phyloP scores from a whole-genome alignment of 2,113 vertebrate species.

The Thunnus thynnus region DNA sequence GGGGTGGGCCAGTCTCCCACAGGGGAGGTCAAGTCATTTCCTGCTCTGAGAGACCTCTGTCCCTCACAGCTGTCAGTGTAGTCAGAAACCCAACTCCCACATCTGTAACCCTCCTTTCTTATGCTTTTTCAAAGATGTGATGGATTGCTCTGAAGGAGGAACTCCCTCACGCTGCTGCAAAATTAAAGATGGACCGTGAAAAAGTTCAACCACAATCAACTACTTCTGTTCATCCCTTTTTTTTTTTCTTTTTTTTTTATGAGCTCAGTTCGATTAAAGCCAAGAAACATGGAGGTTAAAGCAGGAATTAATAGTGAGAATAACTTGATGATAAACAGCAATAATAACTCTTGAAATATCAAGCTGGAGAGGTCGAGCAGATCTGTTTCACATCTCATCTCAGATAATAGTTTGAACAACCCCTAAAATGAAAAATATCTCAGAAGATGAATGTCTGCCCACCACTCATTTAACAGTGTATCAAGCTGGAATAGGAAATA shows the following conservation, averaged over 20 bases:
- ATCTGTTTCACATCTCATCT: slow-evolving; percentile 1
- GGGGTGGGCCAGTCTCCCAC: slow-evolving; percentile 80
- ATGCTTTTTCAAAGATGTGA: slow-evolving; percentile 61
- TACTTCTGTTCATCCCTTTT: background rate
- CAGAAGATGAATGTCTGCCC: slow-evolving; percentile 37
- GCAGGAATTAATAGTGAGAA: background rate
- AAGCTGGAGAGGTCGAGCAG: background rate
- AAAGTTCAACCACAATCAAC: slow-evolving; percentile 11
- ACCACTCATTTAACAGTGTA: slow-evolving; percentile 15
- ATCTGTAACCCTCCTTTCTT: slow-evolving; percentile 57
- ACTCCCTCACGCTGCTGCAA: slow-evolving; percentile 36
- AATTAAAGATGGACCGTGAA: slow-evolving; percentile 39
- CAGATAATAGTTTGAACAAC: background rate
- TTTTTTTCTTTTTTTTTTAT: background rate
- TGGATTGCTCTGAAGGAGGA: slow-evolving; percentile 53
- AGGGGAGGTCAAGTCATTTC: slow-evolving; percentile 86
- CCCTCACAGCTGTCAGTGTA: slow-evolving; percentile 86
- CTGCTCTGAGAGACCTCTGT: slow-evolving; percentile 83
- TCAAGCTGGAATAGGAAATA: slow-evolving; percentile 51
- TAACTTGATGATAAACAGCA: background rate
- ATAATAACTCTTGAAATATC: background rate
- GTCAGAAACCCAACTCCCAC: slow-evolving; percentile 81
- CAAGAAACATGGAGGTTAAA: background rate
- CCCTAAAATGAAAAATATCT: slow-evolving; percentile 10
- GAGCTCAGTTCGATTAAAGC: background rate